A percentile compares a stretch with the other conserved stretches of the same genome.
phyloP scores from a whole-genome alignment of 1,140 invertebrate genomes.

The Caerostris extrusa region DNA sequence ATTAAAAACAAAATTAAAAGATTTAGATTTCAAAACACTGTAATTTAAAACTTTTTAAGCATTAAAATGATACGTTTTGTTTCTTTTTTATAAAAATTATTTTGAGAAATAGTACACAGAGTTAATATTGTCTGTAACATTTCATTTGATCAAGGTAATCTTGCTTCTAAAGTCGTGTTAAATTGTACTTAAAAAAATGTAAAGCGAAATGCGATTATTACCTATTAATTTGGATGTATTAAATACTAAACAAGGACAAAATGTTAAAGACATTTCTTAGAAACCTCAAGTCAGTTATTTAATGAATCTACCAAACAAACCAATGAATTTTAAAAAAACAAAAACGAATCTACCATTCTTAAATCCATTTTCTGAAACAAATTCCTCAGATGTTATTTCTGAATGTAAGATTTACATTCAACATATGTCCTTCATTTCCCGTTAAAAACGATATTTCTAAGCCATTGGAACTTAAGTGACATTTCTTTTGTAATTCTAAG shows the following conservation, averaged over 20 bases:
- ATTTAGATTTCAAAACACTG: too few relatives aligned
- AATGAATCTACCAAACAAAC: neutral
- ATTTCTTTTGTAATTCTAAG: neutral
- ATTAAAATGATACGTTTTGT: too few relatives aligned
- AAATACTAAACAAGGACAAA: constrained; percentile 33
- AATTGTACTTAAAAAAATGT: too few relatives aligned
- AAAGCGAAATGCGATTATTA: too few relatives aligned
- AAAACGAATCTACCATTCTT: neutral
- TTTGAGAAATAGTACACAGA: too few relatives aligned
- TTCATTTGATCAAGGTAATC: too few relatives aligned
- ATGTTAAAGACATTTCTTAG: neutral
- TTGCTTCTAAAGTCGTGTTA: too few relatives aligned
- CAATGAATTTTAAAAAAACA: too few relatives aligned
- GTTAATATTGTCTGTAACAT: too few relatives aligned
- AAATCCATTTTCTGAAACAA: neutral
- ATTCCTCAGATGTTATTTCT: neutral
- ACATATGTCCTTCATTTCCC: neutral
- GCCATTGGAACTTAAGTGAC: constrained; percentile 21
- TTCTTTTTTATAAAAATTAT: too few relatives aligned
- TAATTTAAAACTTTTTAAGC: too few relatives aligned
- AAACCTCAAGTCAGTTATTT: constrained; percentile 15
- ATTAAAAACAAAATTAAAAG: too few relatives aligned
- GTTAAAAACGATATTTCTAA: neutral
- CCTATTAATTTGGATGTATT: constrained; percentile 54
- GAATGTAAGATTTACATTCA: neutral